Evolutionary conservation across 2,888 invertebrate genomes (phyloP), one percentile per base, ranked within the genome.

Genomic region (Papilio gigon): DNA sequence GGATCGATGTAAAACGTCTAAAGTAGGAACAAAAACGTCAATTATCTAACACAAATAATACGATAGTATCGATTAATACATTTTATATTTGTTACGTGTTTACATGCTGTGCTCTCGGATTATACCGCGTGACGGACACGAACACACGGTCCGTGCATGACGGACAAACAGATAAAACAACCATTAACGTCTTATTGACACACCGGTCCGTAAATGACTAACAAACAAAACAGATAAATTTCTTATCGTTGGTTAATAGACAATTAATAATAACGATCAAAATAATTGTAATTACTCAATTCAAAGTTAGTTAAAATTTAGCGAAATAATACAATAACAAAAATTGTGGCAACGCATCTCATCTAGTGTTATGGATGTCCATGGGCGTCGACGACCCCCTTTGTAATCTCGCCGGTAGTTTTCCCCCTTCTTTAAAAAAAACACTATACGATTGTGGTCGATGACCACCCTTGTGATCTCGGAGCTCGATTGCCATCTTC

Each of bases 41-140:
- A 40, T 40, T 40, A n/a, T 6, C 40, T 40, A 40, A 0, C n/a
- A 17, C 42, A 42, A 42, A 22, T 22, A 44, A n/a, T 53, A 53
- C n/a, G 4, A 30, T 25, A 30, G 17, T 8, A 6, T 30, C 11
- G 30, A 30, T 30, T 17, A 30, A 30, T 5, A 17, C 17, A 42
- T n/a, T 30, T 50, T 1, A 50, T 58, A 58, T 59, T 59, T 37
- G 37, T 30, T 58, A 47, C 68, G 58, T 68, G 64, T 59, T 68
- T 47, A 59, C 30, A 4, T 14, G 37, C 27, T 40, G 1, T 11
- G n/a, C 44, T 25, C 27, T 64, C 50, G 47, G 40, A 59, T 68
- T 63, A 58, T 40, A 27, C 44, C 27, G 37, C 35, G 59, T 59
- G 64, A 68, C 50, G 68, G 64, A 59, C 68, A 64, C 59, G 63